Evolutionary conservation across 2,113 vertebrate genomes (phyloP), one percentile per base, ranked within the genome.

Genomic region (Enhydra lutris): DNA sequence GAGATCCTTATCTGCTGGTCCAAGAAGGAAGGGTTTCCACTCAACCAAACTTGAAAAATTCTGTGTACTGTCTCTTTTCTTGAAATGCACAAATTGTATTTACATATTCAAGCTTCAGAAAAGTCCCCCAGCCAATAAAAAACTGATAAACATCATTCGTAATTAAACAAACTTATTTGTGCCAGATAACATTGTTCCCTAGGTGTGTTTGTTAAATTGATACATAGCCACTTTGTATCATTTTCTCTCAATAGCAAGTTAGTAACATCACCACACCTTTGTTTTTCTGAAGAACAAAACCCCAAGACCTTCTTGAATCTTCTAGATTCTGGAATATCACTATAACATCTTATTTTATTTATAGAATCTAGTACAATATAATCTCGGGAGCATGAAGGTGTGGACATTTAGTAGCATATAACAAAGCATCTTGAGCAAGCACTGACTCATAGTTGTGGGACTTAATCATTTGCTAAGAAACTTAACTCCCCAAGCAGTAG

Each of bases 21-120:
- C 29, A 55, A 89, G 45, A 21, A 85, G n/a, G 52, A 87, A 91
- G 52, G 11, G 29, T 81, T 95, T 91, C 36, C 88, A 26, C n/a
- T 91, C 18, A 86, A 45, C 5, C n/a, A 21, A 31, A 74, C 61
- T 80, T 59, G 80, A 67, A 69, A 97, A 96, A 73, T 85, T 31
- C n/a, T 15, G 4, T 24, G 8, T 55, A 7, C 13, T 20, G 31
- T 42, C 47, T 86, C 15, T 50, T 36, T 92, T 47, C 63, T 92
- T 65, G 9, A 91, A 97, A 81, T 26, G 29, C 1, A 78, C 34
- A 52, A 80, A 85, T 82, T 79, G 13, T 42, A 67, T 78, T 78
- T 96, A 23, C 4, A 50, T 85, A 55, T 52, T 90, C 88, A 81
- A 91, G 17, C 3, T 89, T 84, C 24, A 79, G 50, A 88, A 55